phyloP scores from a whole-genome alignment of 1,140 invertebrate species.

The Drosophila miranda region DNA sequence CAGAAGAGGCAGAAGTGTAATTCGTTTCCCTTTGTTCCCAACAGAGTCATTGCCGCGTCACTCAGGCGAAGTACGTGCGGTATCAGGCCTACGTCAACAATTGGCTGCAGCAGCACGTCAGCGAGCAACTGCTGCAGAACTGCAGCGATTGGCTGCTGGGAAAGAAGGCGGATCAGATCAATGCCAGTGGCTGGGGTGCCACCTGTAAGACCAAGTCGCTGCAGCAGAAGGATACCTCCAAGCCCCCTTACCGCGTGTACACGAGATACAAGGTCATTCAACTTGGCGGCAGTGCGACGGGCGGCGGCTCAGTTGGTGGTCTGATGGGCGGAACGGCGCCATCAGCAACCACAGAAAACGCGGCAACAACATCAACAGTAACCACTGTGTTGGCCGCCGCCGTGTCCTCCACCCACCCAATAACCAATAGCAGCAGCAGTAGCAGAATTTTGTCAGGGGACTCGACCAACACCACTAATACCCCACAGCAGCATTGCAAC shows the following conservation, averaged over 20 bases:
- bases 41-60: constrained; percentile 90
- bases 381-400: not conserved
- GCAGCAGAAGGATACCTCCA: constrained; percentile 86
- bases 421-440: constrained; percentile 25
- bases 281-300: no score
- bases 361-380: constrained; percentile 7
- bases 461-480: constrained; percentile 21
- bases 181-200: constrained; percentile 65
- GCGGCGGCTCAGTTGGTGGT: not conserved
- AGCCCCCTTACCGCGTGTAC: constrained; percentile 88
- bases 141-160: constrained; percentile 90
- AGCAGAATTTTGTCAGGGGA: constrained; percentile 39
- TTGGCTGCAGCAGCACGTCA: constrained; percentile 88
- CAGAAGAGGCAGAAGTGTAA: not conserved
- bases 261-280: constrained; percentile 86
- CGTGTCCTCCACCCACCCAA: constrained; percentile 5
- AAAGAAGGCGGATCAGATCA: constrained; percentile 64
- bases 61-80: constrained; percentile 85
- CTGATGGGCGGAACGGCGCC: constrained; percentile 9
- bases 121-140: constrained; percentile 85
- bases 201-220: constrained; percentile 84
- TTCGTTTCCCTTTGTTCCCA: constrained; percentile 54
- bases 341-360: constrained; percentile 5
- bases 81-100: constrained; percentile 88
- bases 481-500: constrained; percentile 65